phyloP scores from a whole-genome alignment of 2,113 vertebrate species.

The Macquaria ambigua region DNA sequence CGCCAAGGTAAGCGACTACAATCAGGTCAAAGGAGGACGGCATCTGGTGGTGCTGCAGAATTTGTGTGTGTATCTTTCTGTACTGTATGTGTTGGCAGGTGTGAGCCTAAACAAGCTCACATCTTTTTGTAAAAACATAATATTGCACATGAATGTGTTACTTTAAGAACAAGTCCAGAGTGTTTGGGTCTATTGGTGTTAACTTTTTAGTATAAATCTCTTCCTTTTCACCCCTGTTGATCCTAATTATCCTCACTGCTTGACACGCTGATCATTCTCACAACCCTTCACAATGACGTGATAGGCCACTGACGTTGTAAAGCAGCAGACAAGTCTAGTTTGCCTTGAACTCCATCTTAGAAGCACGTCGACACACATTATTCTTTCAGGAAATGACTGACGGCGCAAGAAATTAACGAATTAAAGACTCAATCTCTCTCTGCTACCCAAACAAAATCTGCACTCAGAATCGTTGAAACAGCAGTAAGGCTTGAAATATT shows the following conservation, averaged over 20 bases:
- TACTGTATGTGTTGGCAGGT: slow-evolving; percentile 7
- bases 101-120: neutral
- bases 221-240: slow-evolving; percentile 7
- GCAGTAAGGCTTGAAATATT: slow-evolving; percentile 39
- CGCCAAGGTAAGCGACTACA: slow-evolving; percentile 90
- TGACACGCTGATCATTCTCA: slow-evolving; percentile 26
- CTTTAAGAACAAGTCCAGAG: neutral
- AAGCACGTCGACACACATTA: neutral
- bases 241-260: slow-evolving; percentile 46
- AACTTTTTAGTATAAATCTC: neutral
- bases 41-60: neutral
- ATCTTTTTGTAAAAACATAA: neutral
- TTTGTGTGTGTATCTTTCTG: neutral
- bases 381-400: slow-evolving; percentile 24
- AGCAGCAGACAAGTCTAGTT: slow-evolving; percentile 14
- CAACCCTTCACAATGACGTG: neutral
- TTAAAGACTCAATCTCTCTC: slow-evolving; percentile 13
- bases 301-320: neutral
- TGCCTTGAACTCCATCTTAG: slow-evolving; percentile 23
- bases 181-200: neutral
- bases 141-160: neutral
- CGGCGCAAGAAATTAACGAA: slow-evolving; percentile 31
- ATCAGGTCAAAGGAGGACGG: neutral
- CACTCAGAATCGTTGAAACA: neutral
- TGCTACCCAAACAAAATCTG: slow-evolving; percentile 42